Percentiles rank a stretch among this genome's conserved stretches.
Evolutionary conservation across 2,797 vertebrate genomes (phyloP).

Genomic region (Anguilla obscura): DNA sequence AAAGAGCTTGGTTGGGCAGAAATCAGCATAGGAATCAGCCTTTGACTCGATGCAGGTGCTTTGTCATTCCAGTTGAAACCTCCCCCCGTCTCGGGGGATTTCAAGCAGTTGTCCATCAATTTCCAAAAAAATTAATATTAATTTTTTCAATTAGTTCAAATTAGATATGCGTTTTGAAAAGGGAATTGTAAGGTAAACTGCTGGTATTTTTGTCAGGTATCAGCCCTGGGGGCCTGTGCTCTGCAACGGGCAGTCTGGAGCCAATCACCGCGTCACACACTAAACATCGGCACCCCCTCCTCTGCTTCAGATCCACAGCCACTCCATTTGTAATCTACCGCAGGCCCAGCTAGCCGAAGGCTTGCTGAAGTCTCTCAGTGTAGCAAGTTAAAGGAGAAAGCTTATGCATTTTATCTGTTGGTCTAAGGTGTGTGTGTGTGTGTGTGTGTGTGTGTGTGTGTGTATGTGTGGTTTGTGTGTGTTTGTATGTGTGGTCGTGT

Average conservation of each 20-base stretch:
- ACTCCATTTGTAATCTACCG: not conserved
- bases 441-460: not conserved
- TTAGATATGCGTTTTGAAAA: slow-evolving; percentile 7
- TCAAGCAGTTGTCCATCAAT: not conserved
- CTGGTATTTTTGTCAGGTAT: not conserved
- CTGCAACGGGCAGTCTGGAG: not conserved
- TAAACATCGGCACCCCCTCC: not conserved
- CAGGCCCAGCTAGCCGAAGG: not conserved
- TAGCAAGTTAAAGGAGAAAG: too few species aligned
- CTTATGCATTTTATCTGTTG: not conserved
- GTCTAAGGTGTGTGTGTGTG: not conserved
- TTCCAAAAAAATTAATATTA: slow-evolving; percentile 13
- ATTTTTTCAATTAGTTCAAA: slow-evolving; percentile 9
- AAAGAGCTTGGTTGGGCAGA: not conserved
- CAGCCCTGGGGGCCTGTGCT: not conserved
- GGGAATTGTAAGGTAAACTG: not conserved
- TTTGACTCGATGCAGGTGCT: not conserved
- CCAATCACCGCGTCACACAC: not conserved
- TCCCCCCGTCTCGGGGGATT: not conserved
- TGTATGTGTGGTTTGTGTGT: not conserved
- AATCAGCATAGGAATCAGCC: not conserved
- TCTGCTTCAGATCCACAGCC: not conserved
- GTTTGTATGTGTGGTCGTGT: not conserved
- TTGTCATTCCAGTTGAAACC: not conserved
- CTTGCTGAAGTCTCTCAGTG: too few species aligned